Evolutionary conservation across 1,140 invertebrate genomes (phyloP), one percentile per base, ranked within the genome.

Genomic region (Nasonia giraulti): DNA sequence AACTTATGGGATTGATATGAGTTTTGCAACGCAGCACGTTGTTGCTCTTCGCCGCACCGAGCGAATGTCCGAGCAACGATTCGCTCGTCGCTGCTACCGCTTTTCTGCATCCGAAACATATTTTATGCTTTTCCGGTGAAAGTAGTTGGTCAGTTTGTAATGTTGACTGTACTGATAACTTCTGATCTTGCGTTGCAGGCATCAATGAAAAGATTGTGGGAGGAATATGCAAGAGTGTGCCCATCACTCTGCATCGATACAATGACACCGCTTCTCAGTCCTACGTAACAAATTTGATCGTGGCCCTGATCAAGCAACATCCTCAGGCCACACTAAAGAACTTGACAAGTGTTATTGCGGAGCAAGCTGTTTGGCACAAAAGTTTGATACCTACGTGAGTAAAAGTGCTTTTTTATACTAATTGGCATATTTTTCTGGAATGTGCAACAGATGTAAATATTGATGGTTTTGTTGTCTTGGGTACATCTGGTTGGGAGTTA

Each of bases 191-290:
- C 85, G 79, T 94, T 94, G 55, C 89, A 98, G 97, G 95, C 85
- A 95, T 97, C 76, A 96, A 95, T 90, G 96, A 97, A 86, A 94
- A 95, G 87, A 95, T 96, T 84, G 94, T 98, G 31, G 95, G 95
- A 89, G 97, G 96, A 86, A 95, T 98, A 84, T 97, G 96, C 87
- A 96, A 96, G 90, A 94, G 96, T 78, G 90, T 97, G 82, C 94
- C 95, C 20, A 93, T 95, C 40, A 96, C 96, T 12, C 92, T 98
- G 85, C 95, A 95, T 82, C 94, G 96, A 87, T 98, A 98, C 89
- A 94, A 95, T 88, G 97, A 98, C 93, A 94, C 94, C 75, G 92
- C 94, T 84, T 98, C 97, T 5, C 96, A 97, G 89, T 94, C 95
- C 62, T 95, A 96, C 89, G 94, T 98, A 23, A 95, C 94, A 87